phyloP scores from a whole-genome alignment of 2,888 invertebrate genomes.

The Ornithoptera priamus region DNA sequence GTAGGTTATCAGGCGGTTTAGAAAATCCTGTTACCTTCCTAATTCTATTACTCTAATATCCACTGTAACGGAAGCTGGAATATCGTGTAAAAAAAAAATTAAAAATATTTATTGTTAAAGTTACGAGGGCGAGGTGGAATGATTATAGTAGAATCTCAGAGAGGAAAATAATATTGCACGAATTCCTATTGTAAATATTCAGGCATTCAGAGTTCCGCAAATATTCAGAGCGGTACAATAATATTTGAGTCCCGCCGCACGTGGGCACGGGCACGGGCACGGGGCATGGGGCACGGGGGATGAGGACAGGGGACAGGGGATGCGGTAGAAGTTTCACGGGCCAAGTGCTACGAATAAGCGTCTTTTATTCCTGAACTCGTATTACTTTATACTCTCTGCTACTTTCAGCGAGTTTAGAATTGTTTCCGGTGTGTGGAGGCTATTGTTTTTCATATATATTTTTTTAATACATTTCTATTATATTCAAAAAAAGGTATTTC shows the following conservation, averaged over 20 bases:
- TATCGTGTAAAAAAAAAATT: no score
- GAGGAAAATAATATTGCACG: slow-evolving; percentile 22
- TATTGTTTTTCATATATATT: slow-evolving; percentile 32
- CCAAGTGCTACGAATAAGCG: slow-evolving; percentile 49
- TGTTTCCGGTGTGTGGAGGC: slow-evolving; percentile 33
- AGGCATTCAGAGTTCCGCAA: slow-evolving; percentile 32
- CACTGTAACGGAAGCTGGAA: no score
- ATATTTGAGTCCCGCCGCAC: slow-evolving; percentile 37
- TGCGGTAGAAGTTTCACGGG: slow-evolving; percentile 54
- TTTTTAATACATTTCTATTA: slow-evolving; percentile 3
- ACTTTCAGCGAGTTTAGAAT: slow-evolving; percentile 39
- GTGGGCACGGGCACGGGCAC: slow-evolving; percentile 34
- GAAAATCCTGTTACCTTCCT: no score
- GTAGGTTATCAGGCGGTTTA: no score
- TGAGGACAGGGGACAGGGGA: slow-evolving; percentile 28
- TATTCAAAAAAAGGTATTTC: no score
- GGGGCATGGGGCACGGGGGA: no score
- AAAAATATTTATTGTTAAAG: not conserved
- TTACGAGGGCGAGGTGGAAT: not conserved
- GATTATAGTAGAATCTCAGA: slow-evolving; percentile 1
- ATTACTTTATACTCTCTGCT: slow-evolving; percentile 49
- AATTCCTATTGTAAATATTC: slow-evolving; percentile 20
- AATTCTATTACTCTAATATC: no score
- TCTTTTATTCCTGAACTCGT: slow-evolving; percentile 47
- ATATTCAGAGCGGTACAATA: slow-evolving; percentile 43